Base-by-base conservation (phyloP, 1,140 invertebrate species). In the Drosophila funebris region DNA sequence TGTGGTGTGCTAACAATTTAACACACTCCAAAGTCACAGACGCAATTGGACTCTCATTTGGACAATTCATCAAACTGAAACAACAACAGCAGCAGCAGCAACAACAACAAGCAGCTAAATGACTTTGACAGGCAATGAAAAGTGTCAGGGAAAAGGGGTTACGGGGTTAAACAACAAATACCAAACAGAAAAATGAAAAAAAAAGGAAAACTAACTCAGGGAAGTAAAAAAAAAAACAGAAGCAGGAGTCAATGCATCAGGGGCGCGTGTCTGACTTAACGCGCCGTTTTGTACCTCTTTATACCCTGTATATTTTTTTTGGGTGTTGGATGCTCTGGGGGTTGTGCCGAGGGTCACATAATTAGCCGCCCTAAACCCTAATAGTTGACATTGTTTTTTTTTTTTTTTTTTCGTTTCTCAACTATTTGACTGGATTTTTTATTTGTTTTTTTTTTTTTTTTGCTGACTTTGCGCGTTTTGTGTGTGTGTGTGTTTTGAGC, bases 111-210 rank as follows among this genome's bases (percentile, higher is more conserved):
- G 48, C 68, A 67, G 44, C 80, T 84, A 84, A 84, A 74, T 61
- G 75, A 53, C 82, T 76, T 78, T 87, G 82, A 85, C 82, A 85
- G 67, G 44, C 81, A 87, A 33, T 71, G 82, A 84, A 84, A 85
- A 61, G 63, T 36, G 18, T 27, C 13, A 3, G 60, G 43, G 14
- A 27, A 20, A 37, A 63, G 50, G 41, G 48, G 62, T 64, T 33
- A 64, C 22, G 31, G n/a, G 33, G 33, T 16, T 4, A 37, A 14
- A 41, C 44, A 14, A 16, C 2, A 50, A 41, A 11, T 54, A 39
- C 57, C 16, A 18, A 73, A 43, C 62, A 53, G 27, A 27, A 18
- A 20, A 20, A 63, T 6, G 33, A 41, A 61, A 57, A 58, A 61
- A 53, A 71, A 36, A 56, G 31, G 11, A 62, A 39, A 68, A 44